Conservation (phyloP, 2,888 invertebrate species). For the Amiota communis region DNA sequence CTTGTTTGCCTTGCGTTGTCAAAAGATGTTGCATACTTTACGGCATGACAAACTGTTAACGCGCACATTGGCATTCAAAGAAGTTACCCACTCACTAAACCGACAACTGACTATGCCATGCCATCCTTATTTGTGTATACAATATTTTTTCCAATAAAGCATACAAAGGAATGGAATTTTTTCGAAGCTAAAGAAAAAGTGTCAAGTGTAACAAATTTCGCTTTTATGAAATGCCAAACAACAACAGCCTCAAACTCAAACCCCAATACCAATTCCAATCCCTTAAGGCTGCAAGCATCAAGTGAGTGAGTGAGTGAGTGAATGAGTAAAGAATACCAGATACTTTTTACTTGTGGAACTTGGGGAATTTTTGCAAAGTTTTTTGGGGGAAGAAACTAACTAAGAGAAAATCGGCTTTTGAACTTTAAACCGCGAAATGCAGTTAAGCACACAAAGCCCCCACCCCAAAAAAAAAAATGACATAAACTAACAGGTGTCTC, state of each 20-base stretch:
- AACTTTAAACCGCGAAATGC: slow-evolving; percentile 10
- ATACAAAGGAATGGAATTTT: slow-evolving; percentile 3
- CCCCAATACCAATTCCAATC: neutral
- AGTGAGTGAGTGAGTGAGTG: too few relatives aligned
- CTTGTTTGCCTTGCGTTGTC: neutral
- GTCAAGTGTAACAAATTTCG: slow-evolving; percentile 58
- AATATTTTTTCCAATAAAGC: slow-evolving; percentile 25
- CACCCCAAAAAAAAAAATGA: too few relatives aligned
- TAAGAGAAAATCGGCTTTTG: too few relatives aligned
- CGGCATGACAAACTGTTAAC: slow-evolving; percentile 39
- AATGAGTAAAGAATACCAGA: too few relatives aligned
- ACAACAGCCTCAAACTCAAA: neutral
- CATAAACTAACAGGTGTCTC: slow-evolving; percentile 5
- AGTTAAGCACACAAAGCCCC: neutral
- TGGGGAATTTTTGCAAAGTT: too few relatives aligned
- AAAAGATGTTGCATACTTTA: slow-evolving; percentile 42
- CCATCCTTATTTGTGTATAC: neutral
- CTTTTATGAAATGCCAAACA: slow-evolving; percentile 46
- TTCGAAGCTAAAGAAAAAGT: slow-evolving; percentile 39
- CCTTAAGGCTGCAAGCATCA: too few relatives aligned
- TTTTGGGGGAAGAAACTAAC: too few relatives aligned
- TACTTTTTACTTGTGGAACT: too few relatives aligned
- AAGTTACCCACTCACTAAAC: neutral
- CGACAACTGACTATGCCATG: neutral
- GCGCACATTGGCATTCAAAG: slow-evolving; percentile 16